Conservation (phyloP, 2,113 vertebrate genomes). For the Apodemus speciosus region DNA sequence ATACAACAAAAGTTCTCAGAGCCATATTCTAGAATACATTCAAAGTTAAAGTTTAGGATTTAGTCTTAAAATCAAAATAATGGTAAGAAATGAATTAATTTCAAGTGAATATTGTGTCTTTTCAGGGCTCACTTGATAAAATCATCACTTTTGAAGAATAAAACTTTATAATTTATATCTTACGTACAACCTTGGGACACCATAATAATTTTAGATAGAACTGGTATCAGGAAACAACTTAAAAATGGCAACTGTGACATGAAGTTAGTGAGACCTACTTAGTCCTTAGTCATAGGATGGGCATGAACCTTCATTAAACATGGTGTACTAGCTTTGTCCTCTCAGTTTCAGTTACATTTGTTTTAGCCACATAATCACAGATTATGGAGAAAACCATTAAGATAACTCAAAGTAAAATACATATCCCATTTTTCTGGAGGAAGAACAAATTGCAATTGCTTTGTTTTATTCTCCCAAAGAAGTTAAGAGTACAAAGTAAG, state of each 20-base stretch:
- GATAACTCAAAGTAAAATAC: conserved; percentile 50
- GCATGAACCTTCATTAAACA: conserved; percentile 18
- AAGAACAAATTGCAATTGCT: background rate
- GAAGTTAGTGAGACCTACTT: conserved; percentile 41
- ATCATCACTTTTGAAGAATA: conserved; percentile 33
- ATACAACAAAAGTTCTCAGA: conserved; percentile 22
- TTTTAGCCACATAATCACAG: conserved; percentile 16
- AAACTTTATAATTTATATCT: conserved; percentile 55
- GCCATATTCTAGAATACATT: conserved; percentile 35
- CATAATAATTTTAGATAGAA: background rate
- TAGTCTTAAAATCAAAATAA: conserved; percentile 47
- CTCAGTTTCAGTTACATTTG: conserved; percentile 37
- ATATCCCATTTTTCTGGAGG: background rate
- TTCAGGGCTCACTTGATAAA: conserved; percentile 31
- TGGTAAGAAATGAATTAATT: conserved; percentile 44
- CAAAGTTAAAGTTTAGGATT: conserved; percentile 16
- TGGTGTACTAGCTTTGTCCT: background rate
- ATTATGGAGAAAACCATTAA: conserved; percentile 35
- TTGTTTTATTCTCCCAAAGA: conserved; percentile 32
- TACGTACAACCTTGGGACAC: conserved; percentile 3
- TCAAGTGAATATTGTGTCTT: conserved; percentile 50
- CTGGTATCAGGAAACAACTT: conserved; percentile 48
- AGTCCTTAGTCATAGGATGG: background rate
- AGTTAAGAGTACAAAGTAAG: background rate
- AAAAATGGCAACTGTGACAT: conserved; percentile 48